Evolutionary conservation across 2,888 invertebrate genomes (phyloP).

Genomic region (Trichogramma evanescens): DNA sequence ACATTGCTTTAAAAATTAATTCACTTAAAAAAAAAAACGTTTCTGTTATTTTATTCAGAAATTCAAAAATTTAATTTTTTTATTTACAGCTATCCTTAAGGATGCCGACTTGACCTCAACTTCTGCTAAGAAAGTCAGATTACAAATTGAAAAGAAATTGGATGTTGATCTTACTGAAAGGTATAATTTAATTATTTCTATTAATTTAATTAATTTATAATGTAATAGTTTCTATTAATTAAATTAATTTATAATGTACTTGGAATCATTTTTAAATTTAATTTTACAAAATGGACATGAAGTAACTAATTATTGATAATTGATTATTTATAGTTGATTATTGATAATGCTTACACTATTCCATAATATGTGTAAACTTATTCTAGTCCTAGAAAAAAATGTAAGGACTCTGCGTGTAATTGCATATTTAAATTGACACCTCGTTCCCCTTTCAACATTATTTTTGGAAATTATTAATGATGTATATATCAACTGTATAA

Average conservation of each 20-base stretch:
- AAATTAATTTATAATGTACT: neutral
- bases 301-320: no score
- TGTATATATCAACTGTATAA: neutral
- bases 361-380: neutral
- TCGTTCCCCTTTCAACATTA: slow-evolving; percentile 45
- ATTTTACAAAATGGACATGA: neutral
- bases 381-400: slow-evolving; percentile 36
- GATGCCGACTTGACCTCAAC: slow-evolving; percentile 77
- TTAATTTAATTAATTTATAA: neutral
- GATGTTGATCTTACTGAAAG: slow-evolving; percentile 65
- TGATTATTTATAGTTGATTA: no score
- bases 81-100: slow-evolving; percentile 69
- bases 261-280: slow-evolving; percentile 2
- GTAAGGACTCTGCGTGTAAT: slow-evolving; percentile 42
- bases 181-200: slow-evolving; percentile 36
- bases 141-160: slow-evolving; percentile 74
- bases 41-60: no score
- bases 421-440: slow-evolving; percentile 31
- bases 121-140: slow-evolving; percentile 83
- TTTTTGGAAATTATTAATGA: neutral
- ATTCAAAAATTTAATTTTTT: slow-evolving; percentile 9
- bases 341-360: no score
- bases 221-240: neutral
- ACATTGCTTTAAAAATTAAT: no score
- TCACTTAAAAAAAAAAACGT: no score